A percentile compares a stretch with the other conserved stretches of the same genome.
Conservation (phyloP, 2,797 vertebrate genomes). For the Phoeniculus purpureus region DNA sequence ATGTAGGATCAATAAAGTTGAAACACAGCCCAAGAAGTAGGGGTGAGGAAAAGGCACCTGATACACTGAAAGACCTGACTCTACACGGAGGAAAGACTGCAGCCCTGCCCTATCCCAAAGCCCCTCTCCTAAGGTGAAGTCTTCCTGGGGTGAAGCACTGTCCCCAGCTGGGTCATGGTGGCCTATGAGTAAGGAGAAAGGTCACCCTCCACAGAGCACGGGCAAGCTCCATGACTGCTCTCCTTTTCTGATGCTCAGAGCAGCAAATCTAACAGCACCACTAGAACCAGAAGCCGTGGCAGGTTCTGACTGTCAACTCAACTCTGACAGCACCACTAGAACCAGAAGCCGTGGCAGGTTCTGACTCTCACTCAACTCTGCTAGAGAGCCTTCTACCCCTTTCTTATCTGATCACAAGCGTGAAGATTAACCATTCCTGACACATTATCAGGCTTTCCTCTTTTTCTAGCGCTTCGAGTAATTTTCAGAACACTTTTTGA, state of each 20-base stretch:
- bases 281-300: background rate
- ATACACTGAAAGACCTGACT: background rate
- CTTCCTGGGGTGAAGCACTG: background rate
- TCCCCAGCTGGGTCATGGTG: background rate
- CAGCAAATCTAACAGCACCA: background rate
- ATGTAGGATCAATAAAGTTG: background rate
- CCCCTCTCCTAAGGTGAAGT: background rate
- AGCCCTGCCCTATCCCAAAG: background rate
- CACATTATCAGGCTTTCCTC: background rate
- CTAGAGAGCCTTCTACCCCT: background rate
- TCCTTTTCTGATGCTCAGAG: background rate
- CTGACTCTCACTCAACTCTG: background rate
- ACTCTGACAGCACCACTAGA: background rate
- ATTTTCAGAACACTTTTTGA: background rate
- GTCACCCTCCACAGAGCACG: background rate
- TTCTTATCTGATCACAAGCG: background rate
- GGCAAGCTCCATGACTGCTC: background rate
- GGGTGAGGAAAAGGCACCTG: background rate
- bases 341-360: background rate
- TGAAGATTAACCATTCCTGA: background rate
- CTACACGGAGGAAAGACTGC: background rate
- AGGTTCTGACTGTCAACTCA: background rate
- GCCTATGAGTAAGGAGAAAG: background rate
- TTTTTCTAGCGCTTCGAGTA: background rate
- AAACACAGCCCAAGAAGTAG: background rate